Conservation (phyloP, 2,113 vertebrate species). For the Oncorhynchus masou region DNA sequence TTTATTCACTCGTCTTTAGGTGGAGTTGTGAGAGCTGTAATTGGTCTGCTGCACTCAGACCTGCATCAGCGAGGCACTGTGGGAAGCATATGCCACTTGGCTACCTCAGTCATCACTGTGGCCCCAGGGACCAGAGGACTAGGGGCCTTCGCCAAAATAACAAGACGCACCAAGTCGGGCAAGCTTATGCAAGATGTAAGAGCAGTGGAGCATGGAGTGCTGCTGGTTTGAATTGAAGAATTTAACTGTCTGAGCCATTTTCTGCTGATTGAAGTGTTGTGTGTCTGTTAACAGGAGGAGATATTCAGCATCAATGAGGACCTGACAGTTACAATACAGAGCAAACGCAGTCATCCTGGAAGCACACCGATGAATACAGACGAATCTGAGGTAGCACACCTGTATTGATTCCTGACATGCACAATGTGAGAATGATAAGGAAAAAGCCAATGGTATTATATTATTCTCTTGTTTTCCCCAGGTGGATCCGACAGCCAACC, state of each 20-base stretch:
- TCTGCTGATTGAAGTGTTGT: background rate
- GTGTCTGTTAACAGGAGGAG: conserved; percentile 59
- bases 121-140: conserved; percentile 43
- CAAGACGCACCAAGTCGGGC: conserved; percentile 69
- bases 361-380: conserved; percentile 39
- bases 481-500: conserved; percentile 74
- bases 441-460: background rate
- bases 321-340: conserved; percentile 54
- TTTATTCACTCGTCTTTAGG: conserved; percentile 45
- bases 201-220: too few species aligned
- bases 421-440: background rate
- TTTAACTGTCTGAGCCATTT: too few species aligned
- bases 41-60: conserved; percentile 82
- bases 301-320: conserved; percentile 67
- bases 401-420: background rate
- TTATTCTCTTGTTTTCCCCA: conserved; percentile 24
- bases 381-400: conserved; percentile 59
- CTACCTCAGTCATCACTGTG: conserved; percentile 69
- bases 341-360: conserved; percentile 42
- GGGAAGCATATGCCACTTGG: conserved; percentile 70
- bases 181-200: conserved; percentile 73
- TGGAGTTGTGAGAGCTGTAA: conserved; percentile 61
- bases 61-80: conserved; percentile 74
- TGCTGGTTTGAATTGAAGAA: too few species aligned
- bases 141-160: conserved; percentile 58